phyloP scores from a whole-genome alignment of 2,888 invertebrate genomes.

The Ichneumoninae sp. region DNA sequence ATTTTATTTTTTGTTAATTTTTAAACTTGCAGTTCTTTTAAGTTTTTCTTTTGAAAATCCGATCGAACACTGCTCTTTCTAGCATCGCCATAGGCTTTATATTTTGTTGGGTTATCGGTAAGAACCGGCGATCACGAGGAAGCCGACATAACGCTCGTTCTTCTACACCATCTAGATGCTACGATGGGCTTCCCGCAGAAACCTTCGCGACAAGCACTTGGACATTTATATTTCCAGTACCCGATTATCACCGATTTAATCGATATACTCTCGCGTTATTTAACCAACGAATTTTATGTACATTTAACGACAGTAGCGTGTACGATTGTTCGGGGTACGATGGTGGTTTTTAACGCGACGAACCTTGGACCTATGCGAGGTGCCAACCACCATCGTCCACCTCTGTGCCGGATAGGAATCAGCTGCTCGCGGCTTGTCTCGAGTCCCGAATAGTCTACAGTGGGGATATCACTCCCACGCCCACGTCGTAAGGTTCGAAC shows the following conservation, averaged over 20 bases:
- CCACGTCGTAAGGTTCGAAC: neutral
- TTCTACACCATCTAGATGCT: neutral
- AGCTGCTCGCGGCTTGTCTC: slow-evolving; percentile 21
- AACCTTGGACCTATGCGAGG: slow-evolving; percentile 49
- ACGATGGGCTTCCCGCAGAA: slow-evolving; percentile 7
- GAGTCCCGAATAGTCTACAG: neutral
- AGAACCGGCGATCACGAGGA: slow-evolving; percentile 46
- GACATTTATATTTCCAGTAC: neutral
- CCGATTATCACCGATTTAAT: neutral
- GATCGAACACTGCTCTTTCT: neutral
- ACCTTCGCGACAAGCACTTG: neutral
- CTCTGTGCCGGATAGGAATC: slow-evolving; percentile 41
- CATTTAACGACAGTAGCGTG: neutral
- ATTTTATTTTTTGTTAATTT: slow-evolving; percentile 1
- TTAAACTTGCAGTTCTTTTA: neutral
- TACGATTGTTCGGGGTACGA: neutral
- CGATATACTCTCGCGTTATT: neutral
- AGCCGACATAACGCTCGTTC: neutral
- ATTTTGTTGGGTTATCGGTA: neutral
- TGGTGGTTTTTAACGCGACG: slow-evolving; percentile 32
- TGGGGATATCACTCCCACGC: slow-evolving; percentile 36
- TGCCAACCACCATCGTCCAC: slow-evolving; percentile 38
- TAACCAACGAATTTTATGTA: neutral
- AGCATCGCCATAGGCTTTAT: neutral
- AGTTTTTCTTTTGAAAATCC: neutral